phyloP scores from a whole-genome alignment of 2,888 invertebrate genomes.

The Caprella mutica region DNA sequence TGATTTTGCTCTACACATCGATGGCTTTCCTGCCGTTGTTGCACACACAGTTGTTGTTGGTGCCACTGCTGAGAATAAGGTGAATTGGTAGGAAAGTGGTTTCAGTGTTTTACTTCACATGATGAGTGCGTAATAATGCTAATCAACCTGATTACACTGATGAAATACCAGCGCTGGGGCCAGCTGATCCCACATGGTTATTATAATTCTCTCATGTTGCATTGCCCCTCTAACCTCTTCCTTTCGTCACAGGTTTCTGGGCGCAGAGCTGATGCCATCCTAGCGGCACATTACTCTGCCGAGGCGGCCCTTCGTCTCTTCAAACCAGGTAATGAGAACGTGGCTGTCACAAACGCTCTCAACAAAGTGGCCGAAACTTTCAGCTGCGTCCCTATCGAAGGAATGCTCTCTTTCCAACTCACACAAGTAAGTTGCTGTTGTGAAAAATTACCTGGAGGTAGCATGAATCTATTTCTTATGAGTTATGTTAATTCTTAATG shows the following conservation, averaged over 20 bases:
- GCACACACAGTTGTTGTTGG: conserved; percentile 91
- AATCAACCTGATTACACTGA: no score
- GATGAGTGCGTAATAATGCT: no score
- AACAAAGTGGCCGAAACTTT: conserved; percentile 84
- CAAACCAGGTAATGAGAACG: conserved; percentile 58
- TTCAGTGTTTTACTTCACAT: no score
- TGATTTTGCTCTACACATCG: conserved; percentile 91
- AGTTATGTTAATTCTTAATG: no score
- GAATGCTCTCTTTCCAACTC: conserved; percentile 86
- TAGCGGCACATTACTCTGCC: conserved; percentile 89
- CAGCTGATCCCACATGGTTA: no score
- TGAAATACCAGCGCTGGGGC: no score
- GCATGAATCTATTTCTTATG: no score
- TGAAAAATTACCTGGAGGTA: no score
- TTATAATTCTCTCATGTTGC: no score
- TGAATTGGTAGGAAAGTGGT: no score
- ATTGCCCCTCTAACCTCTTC: no score
- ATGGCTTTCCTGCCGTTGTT: conserved; percentile 96
- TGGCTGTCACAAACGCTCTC: conserved; percentile 78
- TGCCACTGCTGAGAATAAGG: conserved; percentile 57
- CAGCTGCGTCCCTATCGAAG: conserved; percentile 96
- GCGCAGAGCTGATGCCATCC: conserved; percentile 80
- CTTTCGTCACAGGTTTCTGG: conserved; percentile 48
- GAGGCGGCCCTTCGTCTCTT: conserved; percentile 89
- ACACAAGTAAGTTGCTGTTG: conserved; percentile 60